These are phyloP conservation scores for Caenorhabditis sp. DNA, from an alignment of 2,888 invertebrate species.

Conservation along the genomic window DNA sequence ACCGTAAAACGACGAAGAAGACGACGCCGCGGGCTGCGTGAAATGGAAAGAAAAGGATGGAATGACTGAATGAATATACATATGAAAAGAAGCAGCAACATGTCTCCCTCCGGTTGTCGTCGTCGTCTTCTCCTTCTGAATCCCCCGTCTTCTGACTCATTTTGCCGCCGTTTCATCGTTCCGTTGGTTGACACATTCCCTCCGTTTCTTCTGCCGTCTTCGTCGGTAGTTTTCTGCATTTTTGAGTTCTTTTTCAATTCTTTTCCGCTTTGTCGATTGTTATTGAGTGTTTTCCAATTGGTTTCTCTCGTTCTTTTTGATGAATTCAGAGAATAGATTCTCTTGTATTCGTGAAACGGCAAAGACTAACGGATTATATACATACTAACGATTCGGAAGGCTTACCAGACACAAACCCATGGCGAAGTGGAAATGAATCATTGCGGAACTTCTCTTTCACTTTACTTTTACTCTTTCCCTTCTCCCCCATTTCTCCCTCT, in stretches of 20 bases:
- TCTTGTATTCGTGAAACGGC: background rate
- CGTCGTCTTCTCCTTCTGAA: background rate
- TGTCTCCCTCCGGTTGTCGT: background rate
- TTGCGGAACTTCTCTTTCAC: too few species aligned
- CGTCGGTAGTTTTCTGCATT: background rate
- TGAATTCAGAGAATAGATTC: too few species aligned
- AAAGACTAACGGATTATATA: slow-evolving; percentile 11
- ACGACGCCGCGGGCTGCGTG: background rate
- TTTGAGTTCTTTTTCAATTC: background rate
- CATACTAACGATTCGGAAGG: background rate
- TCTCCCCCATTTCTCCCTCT: too few species aligned
- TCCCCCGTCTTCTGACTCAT: slow-evolving; percentile 21
- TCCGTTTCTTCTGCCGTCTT: background rate
- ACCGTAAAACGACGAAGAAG: slow-evolving; percentile 47
- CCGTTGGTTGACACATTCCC: slow-evolving; percentile 7
- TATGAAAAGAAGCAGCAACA: slow-evolving; percentile 29
- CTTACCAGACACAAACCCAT: background rate
- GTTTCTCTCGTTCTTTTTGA: background rate
- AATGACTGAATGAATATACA: slow-evolving; percentile 38
- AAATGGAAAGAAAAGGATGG: slow-evolving; percentile 18
- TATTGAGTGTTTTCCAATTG: too few species aligned
- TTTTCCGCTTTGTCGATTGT: background rate
- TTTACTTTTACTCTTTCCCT: background rate
- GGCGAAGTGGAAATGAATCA: too few species aligned
- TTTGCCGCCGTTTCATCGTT: background rate